Base-by-base conservation (phyloP, 2,888 invertebrate genomes). In the Aphodius granarius region DNA sequence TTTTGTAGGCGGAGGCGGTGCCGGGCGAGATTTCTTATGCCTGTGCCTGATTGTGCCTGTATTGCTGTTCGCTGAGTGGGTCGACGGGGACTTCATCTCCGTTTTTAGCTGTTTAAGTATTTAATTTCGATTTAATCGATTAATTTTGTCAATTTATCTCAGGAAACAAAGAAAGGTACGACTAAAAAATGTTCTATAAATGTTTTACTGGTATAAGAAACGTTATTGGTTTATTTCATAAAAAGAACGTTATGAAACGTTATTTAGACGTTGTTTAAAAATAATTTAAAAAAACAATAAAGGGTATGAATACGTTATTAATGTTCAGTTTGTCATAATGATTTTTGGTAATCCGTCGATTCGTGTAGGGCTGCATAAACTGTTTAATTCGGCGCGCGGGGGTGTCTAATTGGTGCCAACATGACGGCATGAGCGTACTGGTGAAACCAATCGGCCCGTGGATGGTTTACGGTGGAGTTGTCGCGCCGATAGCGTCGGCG, bases 1-100 rank as follows among this genome's bases (percentile, higher is more conserved):
- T n/a, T 21, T 19, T 80, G 86, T 79, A 80, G 90, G 90, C 0
- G 94, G 94, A 76, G 92, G 94, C 70, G 93, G 94, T 43, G 94
- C 93, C 16, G 94, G 94, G 77, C 94, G 85, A 68, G 88, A 88
- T 83, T 89, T 89, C 84, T 91, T 91, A 83, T 91, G 90, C 75
- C 90, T 88, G 80, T 91, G 90, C 77, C 91, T 88, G 78, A 91
- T 87, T 15, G 91, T 91, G 9, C 90, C 91, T 66, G 89, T 85
- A 74, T 83, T 83, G 63, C 82, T 78, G 17, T 79, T 78, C 87
- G 87, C 65, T 85, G 80, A 89, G 87, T 85, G 89, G 68, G 87
- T 88, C 86, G 86, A 84, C 3, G 85, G 84, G 3, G 89, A 89
- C 43, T 89, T 87, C 80, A 93, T 89, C 86, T 92, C 92, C 81